Evolutionary conservation across 30 jellyfish, hydroid and myxozoan genomes (phyloP).

Genomic region (Hydractinia echinata): DNA sequence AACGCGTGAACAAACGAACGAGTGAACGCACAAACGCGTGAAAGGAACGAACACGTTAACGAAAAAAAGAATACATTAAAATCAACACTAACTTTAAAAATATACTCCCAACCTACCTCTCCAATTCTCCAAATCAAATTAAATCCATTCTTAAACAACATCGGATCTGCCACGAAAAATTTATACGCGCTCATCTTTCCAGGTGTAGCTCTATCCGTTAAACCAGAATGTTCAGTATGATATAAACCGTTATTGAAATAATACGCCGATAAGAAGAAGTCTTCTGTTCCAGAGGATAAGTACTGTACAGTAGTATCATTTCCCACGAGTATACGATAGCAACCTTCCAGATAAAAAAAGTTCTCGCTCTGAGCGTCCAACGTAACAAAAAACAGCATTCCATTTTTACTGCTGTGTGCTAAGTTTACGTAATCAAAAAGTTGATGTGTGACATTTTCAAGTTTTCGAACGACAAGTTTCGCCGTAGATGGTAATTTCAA

Average conservation of each 20-base stretch:
- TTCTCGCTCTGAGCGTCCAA: conserved; percentile 58
- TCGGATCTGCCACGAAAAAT: conserved; percentile 71
- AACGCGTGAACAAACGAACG: too few species aligned
- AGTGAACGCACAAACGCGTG: too few species aligned
- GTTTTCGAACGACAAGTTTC: conserved; percentile 39
- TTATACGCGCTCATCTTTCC: conserved; percentile 78
- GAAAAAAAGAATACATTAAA: background rate
- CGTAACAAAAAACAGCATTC: conserved; percentile 59
- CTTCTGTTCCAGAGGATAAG: conserved; percentile 86
- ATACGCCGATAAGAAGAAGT: conserved; percentile 66
- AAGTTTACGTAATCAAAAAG: conserved; percentile 36
- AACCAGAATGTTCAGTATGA: conserved; percentile 78
- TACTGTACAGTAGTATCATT: conserved; percentile 29
- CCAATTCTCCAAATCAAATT: conserved; percentile 69
- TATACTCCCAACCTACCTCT: conserved; percentile 38
- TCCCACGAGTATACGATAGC: conserved; percentile 22
- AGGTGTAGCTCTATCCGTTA: conserved; percentile 46
- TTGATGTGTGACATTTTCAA: conserved; percentile 31
- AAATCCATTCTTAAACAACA: conserved; percentile 39
- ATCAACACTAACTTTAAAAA: too few species aligned
- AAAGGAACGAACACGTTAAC: background rate
- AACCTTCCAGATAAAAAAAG: conserved; percentile 65
- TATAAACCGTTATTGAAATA: conserved; percentile 58
- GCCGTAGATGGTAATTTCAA: conserved; percentile 62
- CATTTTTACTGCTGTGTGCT: conserved; percentile 54